Base-by-base conservation (phyloP, 2,113 vertebrate species). In the Phyllopteryx taeniolatus region DNA sequence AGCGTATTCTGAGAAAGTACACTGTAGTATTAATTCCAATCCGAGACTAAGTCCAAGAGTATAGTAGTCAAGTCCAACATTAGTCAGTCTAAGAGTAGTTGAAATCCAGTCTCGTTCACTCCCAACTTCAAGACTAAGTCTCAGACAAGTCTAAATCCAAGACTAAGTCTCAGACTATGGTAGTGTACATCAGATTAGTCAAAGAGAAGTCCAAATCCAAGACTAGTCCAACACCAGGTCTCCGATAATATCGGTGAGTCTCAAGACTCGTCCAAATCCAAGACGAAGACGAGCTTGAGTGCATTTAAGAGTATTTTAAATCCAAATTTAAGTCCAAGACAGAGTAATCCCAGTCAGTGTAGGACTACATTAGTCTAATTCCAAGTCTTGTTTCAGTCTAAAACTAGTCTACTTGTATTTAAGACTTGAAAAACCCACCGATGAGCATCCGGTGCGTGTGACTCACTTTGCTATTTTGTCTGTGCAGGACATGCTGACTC, bases 391-490 rank as follows among this genome's bases (percentile, higher is more conserved):
- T n/a, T 20, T n/a, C 49, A 17, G 49, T 19, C 49, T 1, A 6
- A 51, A 4, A 19, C 6, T 7, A n/a, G 20, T 54, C 49, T 19
- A 51, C 15, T 51, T 51, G 14, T 51, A 5, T 51, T 51, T 5
- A 17, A 17, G 47, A 51, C 47, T 17, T 1, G 47, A 51, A 15
- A 5, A 4, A 5, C 4, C 14, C 47, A 51, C 47, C 15, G 6
- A 19, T 51, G 17, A 47, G 13, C 46, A 19, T 19, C 49, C 17
- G 7, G 17, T 19, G 15, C 42, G 8, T 20, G 33, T 27, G 56
- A 77, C 85, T 84, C 44, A 91, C 89, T 88, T 91, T 19, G 89
- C 84, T 44, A 91, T 67, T 72, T 90, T 91, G 76, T 91, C 89
- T 0, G 89, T 90, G 85, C 89, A 91, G 67, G 89, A 91, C 85